Percentiles rank a stretch among this genome's conserved stretches.
Conservation (phyloP, 2,888 invertebrate genomes). For the Lobophora halterata region DNA sequence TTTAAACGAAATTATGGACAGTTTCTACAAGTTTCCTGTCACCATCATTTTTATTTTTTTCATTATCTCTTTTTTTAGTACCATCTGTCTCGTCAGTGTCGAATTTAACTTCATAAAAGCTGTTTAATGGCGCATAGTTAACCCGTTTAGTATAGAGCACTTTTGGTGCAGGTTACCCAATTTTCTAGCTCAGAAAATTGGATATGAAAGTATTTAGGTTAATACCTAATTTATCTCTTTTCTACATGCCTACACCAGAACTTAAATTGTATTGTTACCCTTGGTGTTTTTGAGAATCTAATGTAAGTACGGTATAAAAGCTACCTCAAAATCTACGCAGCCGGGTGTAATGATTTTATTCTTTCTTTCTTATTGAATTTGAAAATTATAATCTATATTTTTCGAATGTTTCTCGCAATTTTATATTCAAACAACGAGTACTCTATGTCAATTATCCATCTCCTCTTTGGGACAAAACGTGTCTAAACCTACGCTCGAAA, state of each 20-base stretch:
- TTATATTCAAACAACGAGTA: too few species aligned
- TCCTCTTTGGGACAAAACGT: slow-evolving; percentile 6
- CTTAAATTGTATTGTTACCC: too few species aligned
- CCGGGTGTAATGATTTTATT: too few species aligned
- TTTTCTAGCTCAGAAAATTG: slow-evolving; percentile 21
- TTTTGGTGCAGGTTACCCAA: slow-evolving; percentile 20
- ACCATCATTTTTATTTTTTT: slow-evolving; percentile 37
- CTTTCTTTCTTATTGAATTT: too few species aligned
- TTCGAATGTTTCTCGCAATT: too few species aligned
- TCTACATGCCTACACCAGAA: too few species aligned
- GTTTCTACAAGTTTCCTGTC: slow-evolving; percentile 37
- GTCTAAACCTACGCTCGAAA: slow-evolving; percentile 15
- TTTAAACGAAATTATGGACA: slow-evolving; percentile 37
- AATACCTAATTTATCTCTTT: too few species aligned
- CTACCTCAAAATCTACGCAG: too few species aligned
- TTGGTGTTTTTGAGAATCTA: too few species aligned
- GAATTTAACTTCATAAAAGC: slow-evolving; percentile 40
- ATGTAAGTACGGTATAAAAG: too few species aligned
- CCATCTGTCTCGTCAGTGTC: slow-evolving; percentile 32
- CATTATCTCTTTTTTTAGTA: slow-evolving; percentile 28
- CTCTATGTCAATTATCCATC: slow-evolving; percentile 6
- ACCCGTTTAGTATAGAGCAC: slow-evolving; percentile 26
- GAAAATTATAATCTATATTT: too few species aligned
- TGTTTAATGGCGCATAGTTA: slow-evolving; percentile 38
- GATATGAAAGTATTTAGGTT: slow-evolving; percentile 15